A percentile compares a stretch with the other conserved stretches of the same genome.
phyloP scores from a whole-genome alignment of 2,888 invertebrate genomes.

The Lomographa bimaculata region DNA sequence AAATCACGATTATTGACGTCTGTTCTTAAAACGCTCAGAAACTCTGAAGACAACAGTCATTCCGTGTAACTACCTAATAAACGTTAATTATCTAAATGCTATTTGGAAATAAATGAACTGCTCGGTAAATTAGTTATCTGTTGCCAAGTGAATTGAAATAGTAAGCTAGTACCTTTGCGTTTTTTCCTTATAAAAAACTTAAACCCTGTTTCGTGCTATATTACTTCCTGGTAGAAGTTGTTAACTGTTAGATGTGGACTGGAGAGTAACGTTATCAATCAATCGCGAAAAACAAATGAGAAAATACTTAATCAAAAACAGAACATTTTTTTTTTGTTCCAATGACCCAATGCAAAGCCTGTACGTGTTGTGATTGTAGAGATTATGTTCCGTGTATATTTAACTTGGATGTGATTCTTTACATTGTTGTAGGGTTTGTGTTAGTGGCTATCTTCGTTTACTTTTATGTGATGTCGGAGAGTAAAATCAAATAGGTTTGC shows the following conservation, averaged over 20 bases:
- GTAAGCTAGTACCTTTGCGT: not conserved
- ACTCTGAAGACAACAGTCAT: conserved; percentile 18
- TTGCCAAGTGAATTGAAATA: conserved; percentile 3
- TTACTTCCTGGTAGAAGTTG: no score
- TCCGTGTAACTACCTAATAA: conserved; percentile 14
- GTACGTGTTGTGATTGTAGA: no score
- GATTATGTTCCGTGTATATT: conserved; percentile 50
- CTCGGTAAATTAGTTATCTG: conserved; percentile 9
- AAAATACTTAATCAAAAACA: no score
- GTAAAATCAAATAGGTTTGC: conserved; percentile 28
- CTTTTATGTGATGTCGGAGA: conserved; percentile 32
- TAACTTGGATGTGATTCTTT: conserved; percentile 58
- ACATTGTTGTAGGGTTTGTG: conserved; percentile 43
- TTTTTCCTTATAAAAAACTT: not conserved
- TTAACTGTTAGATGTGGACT: no score
- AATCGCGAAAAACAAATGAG: no score
- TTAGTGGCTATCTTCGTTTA: conserved; percentile 56
- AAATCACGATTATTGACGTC: not conserved
- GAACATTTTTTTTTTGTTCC: no score
- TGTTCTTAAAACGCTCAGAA: conserved; percentile 5
- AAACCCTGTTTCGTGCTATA: not conserved
- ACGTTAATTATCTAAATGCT: no score
- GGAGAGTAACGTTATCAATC: no score
- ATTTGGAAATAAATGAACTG: conserved; percentile 18
- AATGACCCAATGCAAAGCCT: no score